A percentile compares a stretch with the other conserved stretches of the same genome.
These are phyloP conservation scores for Festucalex cinctus DNA, from an alignment of 2,113 vertebrate genomes.

Conservation along the genomic window DNA sequence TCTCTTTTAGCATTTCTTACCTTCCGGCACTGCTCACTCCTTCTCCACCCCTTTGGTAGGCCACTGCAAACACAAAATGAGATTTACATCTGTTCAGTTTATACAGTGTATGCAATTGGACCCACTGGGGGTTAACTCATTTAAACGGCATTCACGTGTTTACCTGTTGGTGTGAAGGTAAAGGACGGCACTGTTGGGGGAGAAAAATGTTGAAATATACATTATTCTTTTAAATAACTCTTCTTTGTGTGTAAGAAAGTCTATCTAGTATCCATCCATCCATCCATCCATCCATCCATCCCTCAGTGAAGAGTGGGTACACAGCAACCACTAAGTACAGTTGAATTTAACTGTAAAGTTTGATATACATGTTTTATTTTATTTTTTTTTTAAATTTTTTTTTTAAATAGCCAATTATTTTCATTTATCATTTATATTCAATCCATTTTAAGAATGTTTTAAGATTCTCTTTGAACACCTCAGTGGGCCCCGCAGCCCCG, in stretches of 20 bases:
- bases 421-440: too few relatives aligned
- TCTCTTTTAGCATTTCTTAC: slow-evolving; percentile 67
- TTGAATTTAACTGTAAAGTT: too few relatives aligned
- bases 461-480: background rate
- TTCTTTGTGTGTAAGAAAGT: too few relatives aligned
- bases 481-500: slow-evolving; percentile 6
- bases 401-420: too few relatives aligned
- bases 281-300: too few relatives aligned
- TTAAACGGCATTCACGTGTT: slow-evolving; percentile 13
- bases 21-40: slow-evolving; percentile 95
- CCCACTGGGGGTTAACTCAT: background rate
- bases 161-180: slow-evolving; percentile 99
- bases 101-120: background rate
- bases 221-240: background rate
- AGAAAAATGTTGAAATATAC: slow-evolving; percentile 19
- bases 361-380: too few relatives aligned
- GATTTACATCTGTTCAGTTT: background rate
- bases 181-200: slow-evolving; percentile 93
- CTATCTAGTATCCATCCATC: too few relatives aligned
- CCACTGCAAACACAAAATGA: slow-evolving; percentile 76
- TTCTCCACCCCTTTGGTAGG: slow-evolving; percentile 97
- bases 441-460: too few relatives aligned
- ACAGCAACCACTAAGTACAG: too few relatives aligned
- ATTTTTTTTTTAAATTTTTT: too few relatives aligned
- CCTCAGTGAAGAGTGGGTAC: too few relatives aligned